Base-by-base conservation (phyloP, 2,888 invertebrate species). In the Sminthurinus aureus region DNA sequence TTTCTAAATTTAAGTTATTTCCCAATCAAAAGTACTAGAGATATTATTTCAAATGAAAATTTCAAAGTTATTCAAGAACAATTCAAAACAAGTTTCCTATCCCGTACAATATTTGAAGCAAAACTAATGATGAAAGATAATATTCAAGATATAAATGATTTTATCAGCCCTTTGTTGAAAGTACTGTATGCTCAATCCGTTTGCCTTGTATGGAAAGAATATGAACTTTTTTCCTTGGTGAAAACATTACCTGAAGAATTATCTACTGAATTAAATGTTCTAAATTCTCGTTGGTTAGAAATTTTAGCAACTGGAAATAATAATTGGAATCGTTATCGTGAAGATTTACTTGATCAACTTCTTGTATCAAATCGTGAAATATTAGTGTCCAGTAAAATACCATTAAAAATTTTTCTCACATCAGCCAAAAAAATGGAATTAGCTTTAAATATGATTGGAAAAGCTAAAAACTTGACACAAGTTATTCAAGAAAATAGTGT, bases 181-280 rank as follows among this genome's bases (percentile, higher is more conserved):
- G 82, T 87, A n/a, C 26, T 87, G 0, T 84, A 85, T 52, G 87
- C 87, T 80, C 87, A 87, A 79, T 66, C 85, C 6, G 66, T 87
- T 3, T 84, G 83, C 24, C 71, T 81, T 3, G 66, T 86, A 52
- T 86, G 86, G 86, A 82, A 20, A 11, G 85, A 86, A 79, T n/a
- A 85, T 20, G 85, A 85, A 82, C 84, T 85, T 38, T 85, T 82
- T 12, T 83, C 83, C 11, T 84, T 81, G 51, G 79, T 82, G 52
- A 85, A 85, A 58, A 76, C 81, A 38, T n/a, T 87, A 15, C 82
- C 74, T 22, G 83, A 85, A 38, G 85, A 87, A 15, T 81, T 87
- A 64, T 52, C 78, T 15, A 74, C 78, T 22, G 87, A 85, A 58
- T 24, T 85, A 9, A 78, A 22, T 20, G 20, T 83, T 12, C 15